Evolutionary conservation across 1,140 invertebrate genomes (phyloP), one percentile per base, ranked within the genome.

Genomic region (Paraescarpia echinospica): DNA sequence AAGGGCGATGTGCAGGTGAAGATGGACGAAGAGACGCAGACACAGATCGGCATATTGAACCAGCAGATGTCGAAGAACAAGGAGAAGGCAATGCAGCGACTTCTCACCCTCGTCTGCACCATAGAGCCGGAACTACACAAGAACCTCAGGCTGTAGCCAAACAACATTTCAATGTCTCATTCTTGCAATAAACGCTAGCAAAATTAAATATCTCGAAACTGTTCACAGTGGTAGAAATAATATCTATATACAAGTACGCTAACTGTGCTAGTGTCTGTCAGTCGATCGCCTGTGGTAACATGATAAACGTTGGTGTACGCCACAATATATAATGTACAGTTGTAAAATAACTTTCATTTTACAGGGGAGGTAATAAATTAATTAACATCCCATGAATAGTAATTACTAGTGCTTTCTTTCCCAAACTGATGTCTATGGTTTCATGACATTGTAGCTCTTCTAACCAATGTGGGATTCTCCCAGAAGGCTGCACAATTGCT

Each of bases 21-120:
- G 90, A 96, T 96, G 91, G 95, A 96, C 27, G 89, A 93, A 27
- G 94, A 93, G 34, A 96, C 95, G 14, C 93, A 94, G 14, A 92
- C 93, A 41, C 95, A 95, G 89, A 94, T 96, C 5, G 91, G 90
- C 48, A 94, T 95, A 89, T 93, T 96, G 18, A 94, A 95, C 89
- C 89, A 93, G 6, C 94, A 95, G 93, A 94, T 96, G 35, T 92
- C 94, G 27, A 93, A 94, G 89, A 95, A 95, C 92, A 94, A 95
- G 92, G 94, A 95, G 34, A 92, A 93, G 93, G 98, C 98, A 95
- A 97, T 97, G 88, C 93, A 95, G 41, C 94, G 94, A 77, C 94
- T 97, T 35, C 92, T 96, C 33, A 93, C 94, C 4, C 94, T 95
- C 41, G 96, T 96, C 0, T 95, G 95, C 91, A 94, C 96, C 91